Conservation (phyloP, 2,888 invertebrate species). For the Diploptera punctata region DNA sequence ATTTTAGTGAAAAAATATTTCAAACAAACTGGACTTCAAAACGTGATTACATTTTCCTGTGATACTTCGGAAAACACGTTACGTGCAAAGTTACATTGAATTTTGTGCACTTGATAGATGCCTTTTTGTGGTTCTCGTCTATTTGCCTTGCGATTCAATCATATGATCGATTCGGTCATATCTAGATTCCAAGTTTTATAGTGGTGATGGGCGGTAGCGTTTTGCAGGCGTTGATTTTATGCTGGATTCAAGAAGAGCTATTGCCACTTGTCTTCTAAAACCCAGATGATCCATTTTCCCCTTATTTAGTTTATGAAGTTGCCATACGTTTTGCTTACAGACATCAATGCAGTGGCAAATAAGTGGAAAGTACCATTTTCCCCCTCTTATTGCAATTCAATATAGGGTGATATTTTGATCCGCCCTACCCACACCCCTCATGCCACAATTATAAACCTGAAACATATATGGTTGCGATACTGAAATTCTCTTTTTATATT, state of each 20-base stretch:
- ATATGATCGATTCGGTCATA: neutral
- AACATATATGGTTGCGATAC: conserved; percentile 44
- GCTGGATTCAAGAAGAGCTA: neutral
- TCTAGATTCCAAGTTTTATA: neutral
- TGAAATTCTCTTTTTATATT: conserved; percentile 39
- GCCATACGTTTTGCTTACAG: conserved; percentile 45
- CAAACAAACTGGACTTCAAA: too few relatives aligned
- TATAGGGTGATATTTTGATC: conserved; percentile 48
- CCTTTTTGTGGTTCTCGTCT: neutral
- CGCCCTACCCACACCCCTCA: conserved; percentile 46
- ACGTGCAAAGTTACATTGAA: neutral
- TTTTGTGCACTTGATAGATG: neutral
- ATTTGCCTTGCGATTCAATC: neutral
- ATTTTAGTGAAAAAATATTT: too few relatives aligned
- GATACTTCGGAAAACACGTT: neutral
- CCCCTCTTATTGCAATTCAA: conserved; percentile 45
- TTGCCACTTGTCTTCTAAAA: neutral
- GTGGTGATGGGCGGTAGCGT: neutral
- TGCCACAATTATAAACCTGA: conserved; percentile 44
- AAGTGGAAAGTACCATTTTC: conserved; percentile 49
- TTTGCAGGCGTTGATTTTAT: neutral
- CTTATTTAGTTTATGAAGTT: neutral
- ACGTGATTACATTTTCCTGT: too few relatives aligned
- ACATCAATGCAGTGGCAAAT: conserved; percentile 46
- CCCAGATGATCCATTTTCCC: neutral